Evolutionary conservation across 1,140 invertebrate species (phyloP).

Genomic region (Rhizoglyphus robini): DNA sequence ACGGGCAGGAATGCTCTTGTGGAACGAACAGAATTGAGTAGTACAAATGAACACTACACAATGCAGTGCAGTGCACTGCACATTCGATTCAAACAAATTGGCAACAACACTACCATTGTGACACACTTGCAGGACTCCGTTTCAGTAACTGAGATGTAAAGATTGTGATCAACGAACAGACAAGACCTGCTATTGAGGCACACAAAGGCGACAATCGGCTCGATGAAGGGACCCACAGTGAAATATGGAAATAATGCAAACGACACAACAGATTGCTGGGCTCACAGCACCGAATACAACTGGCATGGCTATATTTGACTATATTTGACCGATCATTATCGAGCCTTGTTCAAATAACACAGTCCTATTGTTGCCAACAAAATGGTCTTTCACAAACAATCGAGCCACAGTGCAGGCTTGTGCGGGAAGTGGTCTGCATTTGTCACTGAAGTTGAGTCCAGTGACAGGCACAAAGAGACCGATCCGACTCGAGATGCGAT

Average conservation of each 20-base stretch:
- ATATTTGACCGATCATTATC: constrained; percentile 7
- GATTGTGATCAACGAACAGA: no score
- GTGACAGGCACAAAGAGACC: background rate
- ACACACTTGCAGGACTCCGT: no score
- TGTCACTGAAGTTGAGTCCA: background rate
- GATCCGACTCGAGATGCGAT: background rate
- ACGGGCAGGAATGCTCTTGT: no score
- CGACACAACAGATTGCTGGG: background rate
- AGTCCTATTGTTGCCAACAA: background rate
- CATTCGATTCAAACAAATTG: no score
- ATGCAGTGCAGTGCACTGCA: no score
- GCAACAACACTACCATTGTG: no score
- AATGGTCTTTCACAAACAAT: background rate
- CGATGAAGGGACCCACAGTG: background rate
- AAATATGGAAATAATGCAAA: background rate
- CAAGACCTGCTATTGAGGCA: background rate
- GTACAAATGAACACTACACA: no score
- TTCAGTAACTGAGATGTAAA: no score
- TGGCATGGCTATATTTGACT: background rate
- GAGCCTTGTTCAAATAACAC: constrained; percentile 10
- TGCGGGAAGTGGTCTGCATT: no score
- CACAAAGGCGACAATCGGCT: background rate
- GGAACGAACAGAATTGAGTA: no score
- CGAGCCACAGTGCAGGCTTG: no score
- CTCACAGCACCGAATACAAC: background rate